Conservation (phyloP, 1,140 invertebrate genomes). For the Drosophila takahashii region DNA sequence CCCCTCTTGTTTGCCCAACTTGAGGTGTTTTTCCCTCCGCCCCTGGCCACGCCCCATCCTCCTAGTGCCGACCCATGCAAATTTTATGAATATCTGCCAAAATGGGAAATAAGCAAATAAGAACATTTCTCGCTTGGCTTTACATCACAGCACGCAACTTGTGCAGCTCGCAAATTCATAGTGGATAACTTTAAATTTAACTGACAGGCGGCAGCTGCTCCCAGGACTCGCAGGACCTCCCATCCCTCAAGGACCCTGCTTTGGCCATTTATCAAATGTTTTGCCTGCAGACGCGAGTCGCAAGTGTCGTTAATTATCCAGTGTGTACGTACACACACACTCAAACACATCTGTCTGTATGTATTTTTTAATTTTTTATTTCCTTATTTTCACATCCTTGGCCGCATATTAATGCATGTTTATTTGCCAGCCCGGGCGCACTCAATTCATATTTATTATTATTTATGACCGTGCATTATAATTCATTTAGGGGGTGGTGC, state of each 20-base stretch:
- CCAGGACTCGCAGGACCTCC: conserved; percentile 1
- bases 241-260: not conserved
- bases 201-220: conserved; percentile 41
- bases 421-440: conserved; percentile 47
- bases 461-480: conserved; percentile 76
- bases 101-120: conserved; percentile 37
- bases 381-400: conserved; percentile 16
- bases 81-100: conserved; percentile 50
- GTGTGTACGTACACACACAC: not conserved
- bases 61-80: not conserved
- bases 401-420: conserved; percentile 65
- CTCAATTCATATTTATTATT: conserved; percentile 75
- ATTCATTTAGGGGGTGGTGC: conserved; percentile 53
- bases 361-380: conserved; percentile 14
- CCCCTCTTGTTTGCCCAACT: conserved; percentile 25
- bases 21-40: conserved; percentile 14
- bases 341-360: not conserved
- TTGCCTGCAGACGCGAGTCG: conserved; percentile 45
- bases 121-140: conserved; percentile 23
- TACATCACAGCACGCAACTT: conserved; percentile 19
- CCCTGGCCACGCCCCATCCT: not conserved
- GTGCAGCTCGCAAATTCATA: conserved; percentile 14
- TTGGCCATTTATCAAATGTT: conserved; percentile 52
- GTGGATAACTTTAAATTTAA: conserved; percentile 37
- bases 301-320: conserved; percentile 70